These are phyloP conservation scores for Penaeus monodon DNA, from an alignment of 2,888 invertebrate genomes.

Conservation along the genomic window DNA sequence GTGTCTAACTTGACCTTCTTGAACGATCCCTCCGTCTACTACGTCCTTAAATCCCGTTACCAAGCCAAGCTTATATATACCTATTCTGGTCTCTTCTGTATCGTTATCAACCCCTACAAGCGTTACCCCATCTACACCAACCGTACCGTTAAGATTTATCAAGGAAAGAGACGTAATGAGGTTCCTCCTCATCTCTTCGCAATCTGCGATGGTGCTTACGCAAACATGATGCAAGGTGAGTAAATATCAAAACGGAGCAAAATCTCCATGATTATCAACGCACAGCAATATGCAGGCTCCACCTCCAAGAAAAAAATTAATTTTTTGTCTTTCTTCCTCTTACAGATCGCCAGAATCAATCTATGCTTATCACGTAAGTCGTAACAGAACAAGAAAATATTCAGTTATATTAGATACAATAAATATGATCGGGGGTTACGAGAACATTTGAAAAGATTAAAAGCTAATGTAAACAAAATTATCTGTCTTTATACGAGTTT, in stretches of 20 bases:
- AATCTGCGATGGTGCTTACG: slow-evolving; percentile 75
- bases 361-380: slow-evolving; percentile 75
- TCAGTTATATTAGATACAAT: too few relatives aligned
- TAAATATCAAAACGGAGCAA: too few relatives aligned
- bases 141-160: slow-evolving; percentile 73
- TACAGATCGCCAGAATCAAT: slow-evolving; percentile 75
- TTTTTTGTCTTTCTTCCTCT: slow-evolving; percentile 52
- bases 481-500: too few relatives aligned
- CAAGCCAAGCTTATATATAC: slow-evolving; percentile 93
- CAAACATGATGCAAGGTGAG: slow-evolving; percentile 74
- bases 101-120: slow-evolving; percentile 74
- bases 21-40: slow-evolving; percentile 98
- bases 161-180: slow-evolving; percentile 74
- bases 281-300: too few relatives aligned
- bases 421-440: too few relatives aligned
- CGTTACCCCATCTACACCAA: slow-evolving; percentile 74
- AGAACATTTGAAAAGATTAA: too few relatives aligned
- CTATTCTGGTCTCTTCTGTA: slow-evolving; percentile 65
- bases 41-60: slow-evolving; percentile 98
- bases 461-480: too few relatives aligned
- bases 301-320: too few relatives aligned
- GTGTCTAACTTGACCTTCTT: slow-evolving; percentile 95
- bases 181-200: slow-evolving; percentile 76
- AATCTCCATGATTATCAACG: too few relatives aligned
- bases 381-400: background rate